Conservation (phyloP, 1,140 invertebrate genomes). For the Drosophila tropicalis region DNA sequence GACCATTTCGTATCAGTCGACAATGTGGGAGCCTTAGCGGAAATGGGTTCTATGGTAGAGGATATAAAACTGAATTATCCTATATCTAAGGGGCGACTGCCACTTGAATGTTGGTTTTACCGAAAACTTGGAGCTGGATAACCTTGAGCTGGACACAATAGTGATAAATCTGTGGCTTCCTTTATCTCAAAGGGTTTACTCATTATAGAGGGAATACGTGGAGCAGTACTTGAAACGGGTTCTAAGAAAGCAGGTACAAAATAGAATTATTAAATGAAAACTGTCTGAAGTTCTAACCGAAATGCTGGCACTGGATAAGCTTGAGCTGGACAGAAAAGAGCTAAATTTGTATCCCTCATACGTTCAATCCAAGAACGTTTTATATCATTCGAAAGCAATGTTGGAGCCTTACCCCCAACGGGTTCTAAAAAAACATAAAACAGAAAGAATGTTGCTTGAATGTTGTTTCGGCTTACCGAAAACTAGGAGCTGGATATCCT, state of each 20-base stretch:
- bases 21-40: conserved; percentile 84
- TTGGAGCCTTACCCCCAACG: conserved; percentile 88
- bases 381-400: conserved; percentile 86
- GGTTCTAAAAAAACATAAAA: conserved; percentile 85
- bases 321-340: conserved; percentile 86
- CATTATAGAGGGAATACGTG: conserved; percentile 76
- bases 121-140: conserved; percentile 87
- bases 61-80: not conserved
- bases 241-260: conserved; percentile 60
- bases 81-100: not conserved
- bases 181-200: conserved; percentile 84
- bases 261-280: conserved; percentile 29
- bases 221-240: conserved; percentile 82
- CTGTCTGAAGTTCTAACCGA: conserved; percentile 85
- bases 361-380: conserved; percentile 85
- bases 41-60: conserved; percentile 86
- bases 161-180: conserved; percentile 47
- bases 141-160: conserved; percentile 86
- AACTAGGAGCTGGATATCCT: conserved; percentile 86
- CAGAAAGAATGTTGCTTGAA: conserved; percentile 42
- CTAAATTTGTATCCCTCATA: conserved; percentile 54
- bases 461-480: conserved; percentile 62
- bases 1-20: conserved; percentile 85
- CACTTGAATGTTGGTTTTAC: conserved; percentile 75
- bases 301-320: conserved; percentile 87